phyloP scores from a whole-genome alignment of 1,140 invertebrate species.

The Fopius arisanus region DNA sequence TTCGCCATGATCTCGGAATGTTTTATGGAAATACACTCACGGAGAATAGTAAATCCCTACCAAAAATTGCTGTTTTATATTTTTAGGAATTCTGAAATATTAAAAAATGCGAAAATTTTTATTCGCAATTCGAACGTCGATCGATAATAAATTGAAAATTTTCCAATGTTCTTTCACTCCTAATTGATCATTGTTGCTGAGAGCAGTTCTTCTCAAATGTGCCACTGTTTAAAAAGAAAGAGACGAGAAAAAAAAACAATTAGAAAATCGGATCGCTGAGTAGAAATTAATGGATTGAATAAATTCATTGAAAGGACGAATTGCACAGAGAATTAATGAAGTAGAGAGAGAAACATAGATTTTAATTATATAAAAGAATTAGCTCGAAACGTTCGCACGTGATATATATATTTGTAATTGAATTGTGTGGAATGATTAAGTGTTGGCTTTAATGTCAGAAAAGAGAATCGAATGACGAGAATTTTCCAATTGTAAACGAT shows the following conservation, averaged over 20 bases:
- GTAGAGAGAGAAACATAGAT: slow-evolving; percentile 24
- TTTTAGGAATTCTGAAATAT: neutral
- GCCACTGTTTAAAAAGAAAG: neutral
- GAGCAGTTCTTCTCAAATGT: neutral
- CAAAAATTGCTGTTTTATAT: neutral
- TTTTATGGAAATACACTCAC: too few species aligned
- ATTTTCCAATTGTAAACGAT: slow-evolving; percentile 2
- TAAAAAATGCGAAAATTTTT: too few species aligned
- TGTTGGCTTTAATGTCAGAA: neutral
- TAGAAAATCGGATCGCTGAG: too few species aligned
- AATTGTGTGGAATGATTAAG: neutral
- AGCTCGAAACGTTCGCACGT: neutral
- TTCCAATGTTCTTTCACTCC: neutral
- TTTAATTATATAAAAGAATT: neutral
- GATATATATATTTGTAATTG: neutral
- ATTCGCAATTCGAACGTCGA: neutral
- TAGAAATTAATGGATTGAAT: neutral
- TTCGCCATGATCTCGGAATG: too few species aligned
- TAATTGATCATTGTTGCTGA: neutral
- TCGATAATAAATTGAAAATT: neutral
- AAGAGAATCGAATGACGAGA: slow-evolving; percentile 2
- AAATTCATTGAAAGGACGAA: slow-evolving; percentile 18
- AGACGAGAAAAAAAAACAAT: neutral
- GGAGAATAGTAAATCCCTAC: too few species aligned
- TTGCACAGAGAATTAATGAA: slow-evolving; percentile 26